Base-by-base conservation (phyloP, 2,888 invertebrate species). In the Tetranychus piercei region DNA sequence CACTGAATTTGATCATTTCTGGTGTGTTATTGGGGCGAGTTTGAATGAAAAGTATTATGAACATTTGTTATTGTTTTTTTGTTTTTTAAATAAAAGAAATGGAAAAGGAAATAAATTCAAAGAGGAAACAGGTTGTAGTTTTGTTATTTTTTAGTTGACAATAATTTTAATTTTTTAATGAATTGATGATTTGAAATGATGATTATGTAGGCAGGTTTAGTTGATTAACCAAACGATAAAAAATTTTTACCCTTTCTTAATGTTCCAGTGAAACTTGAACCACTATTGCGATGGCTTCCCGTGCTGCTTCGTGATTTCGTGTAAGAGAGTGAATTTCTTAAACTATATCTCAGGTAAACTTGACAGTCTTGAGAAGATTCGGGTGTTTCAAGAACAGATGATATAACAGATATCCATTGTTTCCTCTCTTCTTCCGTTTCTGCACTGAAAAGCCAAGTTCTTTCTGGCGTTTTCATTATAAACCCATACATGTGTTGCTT, bases 401-500 rank as follows among this genome's bases (percentile, higher is more conserved):
- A 88, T 78, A 92, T 85, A 44, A 88, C 88, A 66, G 86, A 86
- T 75, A 92, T 89, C 92, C 92, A 93, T 75, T 88, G 87, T 76
- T 88, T 88, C 78, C 91, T 84, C 78, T 92, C 92, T 71, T 88
- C 87, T 79, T 89, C 88, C 1, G 87, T 87, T 78, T 87, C 87
- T 20, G 92, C 89, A 1, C 90, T 90, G 75, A 91, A 83, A 80
- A 90, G 88, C 82, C 87, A 91, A 67, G 87, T 87, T 74, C 91
- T 83, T 76, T 90, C 89, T 0, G 90, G 92, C 0, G 92, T 92
- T 77, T 88, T 87, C 73, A 92, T 84, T 71, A 90, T 89, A 84
- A 93, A 92, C 1, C 89, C 87, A 79, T 90, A 88, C 78, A 90
- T 89, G 79, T 88, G 88, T 78, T 88, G 88, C 74, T 80, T 80